Evolutionary conservation across 2,113 vertebrate species (phyloP).

Genomic region (Hassar affinis): DNA sequence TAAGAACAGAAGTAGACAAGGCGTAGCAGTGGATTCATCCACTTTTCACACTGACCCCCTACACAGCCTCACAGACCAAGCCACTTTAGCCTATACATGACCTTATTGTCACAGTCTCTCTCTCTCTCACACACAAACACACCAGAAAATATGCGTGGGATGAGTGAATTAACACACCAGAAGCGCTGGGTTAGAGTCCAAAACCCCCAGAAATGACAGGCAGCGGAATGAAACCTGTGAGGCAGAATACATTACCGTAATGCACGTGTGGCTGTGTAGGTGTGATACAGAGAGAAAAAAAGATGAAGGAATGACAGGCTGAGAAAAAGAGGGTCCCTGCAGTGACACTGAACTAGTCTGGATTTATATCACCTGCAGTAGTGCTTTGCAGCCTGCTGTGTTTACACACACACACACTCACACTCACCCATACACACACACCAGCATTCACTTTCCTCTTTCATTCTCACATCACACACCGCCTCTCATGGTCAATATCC

Average conservation of each 20-base stretch:
- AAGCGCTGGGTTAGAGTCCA: neutral
- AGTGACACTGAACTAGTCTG: neutral
- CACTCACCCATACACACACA: no score
- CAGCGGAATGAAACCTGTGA: neutral
- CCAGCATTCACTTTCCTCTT: neutral
- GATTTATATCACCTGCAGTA: conserved; percentile 12
- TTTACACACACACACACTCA: neutral
- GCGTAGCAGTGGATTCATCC: neutral
- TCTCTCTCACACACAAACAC: neutral
- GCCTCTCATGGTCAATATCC: neutral
- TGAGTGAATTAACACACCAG: neutral
- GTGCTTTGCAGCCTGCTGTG: neutral
- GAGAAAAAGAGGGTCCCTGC: neutral
- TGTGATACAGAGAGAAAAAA: neutral
- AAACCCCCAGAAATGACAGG: neutral
- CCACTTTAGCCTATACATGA: neutral
- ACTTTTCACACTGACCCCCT: neutral
- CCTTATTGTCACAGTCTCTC: neutral
- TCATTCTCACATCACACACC: neutral
- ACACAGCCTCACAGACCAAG: neutral
- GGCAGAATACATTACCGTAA: conserved; percentile 9
- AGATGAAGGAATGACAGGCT: neutral
- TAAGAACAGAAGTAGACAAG: neutral
- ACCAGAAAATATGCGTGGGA: no score
- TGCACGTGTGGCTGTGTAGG: neutral